Conservation (phyloP, 1,140 invertebrate genomes). For the Zaprionus lachaisei region DNA sequence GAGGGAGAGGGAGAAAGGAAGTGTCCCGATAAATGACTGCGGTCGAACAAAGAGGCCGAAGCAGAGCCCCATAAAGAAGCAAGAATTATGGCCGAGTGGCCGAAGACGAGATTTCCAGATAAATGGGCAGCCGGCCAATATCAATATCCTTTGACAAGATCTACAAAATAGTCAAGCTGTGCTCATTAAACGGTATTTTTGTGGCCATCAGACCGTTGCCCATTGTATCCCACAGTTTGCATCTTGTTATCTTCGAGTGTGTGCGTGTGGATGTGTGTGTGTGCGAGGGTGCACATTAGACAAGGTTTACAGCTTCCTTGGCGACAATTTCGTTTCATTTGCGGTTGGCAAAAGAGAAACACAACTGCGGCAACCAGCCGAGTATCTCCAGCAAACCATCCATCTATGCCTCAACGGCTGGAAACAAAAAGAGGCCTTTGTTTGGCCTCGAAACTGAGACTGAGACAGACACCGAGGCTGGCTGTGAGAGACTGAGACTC, state of each 20-base stretch:
- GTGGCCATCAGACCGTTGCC: constrained; percentile 31
- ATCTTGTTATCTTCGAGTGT: constrained; percentile 45
- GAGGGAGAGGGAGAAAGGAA: neutral
- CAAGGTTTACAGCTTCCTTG: constrained; percentile 48
- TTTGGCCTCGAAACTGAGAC: constrained; percentile 17
- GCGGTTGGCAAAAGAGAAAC: constrained; percentile 42
- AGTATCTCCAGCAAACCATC: constrained; percentile 23
- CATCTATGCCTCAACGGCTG: constrained; percentile 40
- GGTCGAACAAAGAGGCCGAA: constrained; percentile 38
- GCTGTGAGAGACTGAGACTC: constrained; percentile 11
- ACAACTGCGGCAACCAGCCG: constrained; percentile 10
- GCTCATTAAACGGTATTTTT: constrained; percentile 75
- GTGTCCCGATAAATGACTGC: constrained; percentile 24
- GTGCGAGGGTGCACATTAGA: constrained; percentile 45
- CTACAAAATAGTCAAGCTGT: constrained; percentile 62
- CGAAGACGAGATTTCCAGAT: constrained; percentile 42
- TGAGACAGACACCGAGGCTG: neutral
- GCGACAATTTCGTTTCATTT: constrained; percentile 49
- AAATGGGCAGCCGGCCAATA: constrained; percentile 55
- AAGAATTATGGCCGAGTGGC: constrained; percentile 49
- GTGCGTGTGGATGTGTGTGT: constrained; percentile 24
- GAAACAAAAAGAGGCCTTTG: constrained; percentile 52
- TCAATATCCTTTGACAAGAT: constrained; percentile 59
- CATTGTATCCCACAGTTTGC: constrained; percentile 51
- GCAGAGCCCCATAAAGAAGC: constrained; percentile 39